A percentile compares a stretch with the other conserved stretches of the same genome.
phyloP scores from a whole-genome alignment of 1,140 invertebrate species.

The Argopecten irradians region DNA sequence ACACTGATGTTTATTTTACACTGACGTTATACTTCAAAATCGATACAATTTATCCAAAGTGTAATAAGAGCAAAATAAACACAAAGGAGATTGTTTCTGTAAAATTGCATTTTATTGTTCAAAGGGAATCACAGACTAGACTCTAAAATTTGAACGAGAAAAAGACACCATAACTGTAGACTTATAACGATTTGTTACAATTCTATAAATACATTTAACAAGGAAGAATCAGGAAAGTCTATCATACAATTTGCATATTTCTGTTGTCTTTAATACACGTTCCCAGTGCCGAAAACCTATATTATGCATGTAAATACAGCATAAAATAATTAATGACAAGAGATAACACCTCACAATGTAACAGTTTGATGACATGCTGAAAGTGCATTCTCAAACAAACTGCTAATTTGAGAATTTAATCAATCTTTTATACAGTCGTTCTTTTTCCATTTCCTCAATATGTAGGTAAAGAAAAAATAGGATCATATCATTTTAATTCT shows the following conservation, averaged over 20 bases:
- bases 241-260: neutral
- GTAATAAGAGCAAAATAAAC: neutral
- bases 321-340: neutral
- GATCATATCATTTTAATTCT: too few relatives aligned
- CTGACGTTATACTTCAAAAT: too few relatives aligned
- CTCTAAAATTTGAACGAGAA: neutral
- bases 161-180: neutral
- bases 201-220: neutral
- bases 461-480: too few relatives aligned
- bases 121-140: slow-evolving; percentile 21
- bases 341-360: neutral
- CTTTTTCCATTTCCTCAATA: too few relatives aligned
- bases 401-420: too few relatives aligned
- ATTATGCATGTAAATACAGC: too few relatives aligned
- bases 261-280: neutral
- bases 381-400: too few relatives aligned
- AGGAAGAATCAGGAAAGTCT: neutral
- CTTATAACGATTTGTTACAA: neutral
- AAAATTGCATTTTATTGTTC: neutral
- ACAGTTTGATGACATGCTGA: too few relatives aligned
- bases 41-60: neutral
- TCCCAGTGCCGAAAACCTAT: neutral
- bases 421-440: too few relatives aligned
- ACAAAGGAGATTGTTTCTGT: neutral
- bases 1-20: neutral